Base-by-base conservation (phyloP, 2,113 vertebrate genomes). In the Lophotis ruficrista region DNA sequence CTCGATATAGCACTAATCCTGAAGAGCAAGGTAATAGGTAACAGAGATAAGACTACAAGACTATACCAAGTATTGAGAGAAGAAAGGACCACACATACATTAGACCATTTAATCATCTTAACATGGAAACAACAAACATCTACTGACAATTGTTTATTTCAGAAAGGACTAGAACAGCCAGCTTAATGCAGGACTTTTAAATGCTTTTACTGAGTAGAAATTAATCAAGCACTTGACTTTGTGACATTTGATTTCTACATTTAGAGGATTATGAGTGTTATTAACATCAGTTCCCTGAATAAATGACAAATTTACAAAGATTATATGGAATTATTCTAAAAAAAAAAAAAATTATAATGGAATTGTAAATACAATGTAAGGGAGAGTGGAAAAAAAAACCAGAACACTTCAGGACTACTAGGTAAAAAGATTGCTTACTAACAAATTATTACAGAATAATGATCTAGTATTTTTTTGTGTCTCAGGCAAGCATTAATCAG, bases 361-460 rank as follows among this genome's bases (percentile, higher is more conserved):
- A 96, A 75, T 45, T 51, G 75, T 93, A 95, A 96, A 95, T 97
- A 95, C 85, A 58, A 97, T 92, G 75, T 56, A 87, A 95, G 70
- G 70, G 56, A 96, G 69, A 92, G 56, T 68, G 58, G 45, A 14
- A 87, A 94, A 94, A 90, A 70, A 66, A 90, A n/a, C n/a, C 84
- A 70, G 66, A 89, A 80, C 72, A 51, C 87, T 97, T 95, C 93
- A 95, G 64, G 5, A 47, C 86, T 95, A 96, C 70, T 91, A 93
- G 78, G 82, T 84, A 83, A 89, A 93, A 92, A 84, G 73, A 86
- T 83, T 89, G 79, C 50, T 97, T 95, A 84, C 91, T 93, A 93
- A 77, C 31, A 96, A 93, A 93, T 92, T 95, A 95, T 87, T 96
- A 81, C 82, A 89, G 85, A 97, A 96, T 94, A 97, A 95, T 76